Base-by-base conservation (phyloP, 2,888 invertebrate species). In the Oscheius sp. region DNA sequence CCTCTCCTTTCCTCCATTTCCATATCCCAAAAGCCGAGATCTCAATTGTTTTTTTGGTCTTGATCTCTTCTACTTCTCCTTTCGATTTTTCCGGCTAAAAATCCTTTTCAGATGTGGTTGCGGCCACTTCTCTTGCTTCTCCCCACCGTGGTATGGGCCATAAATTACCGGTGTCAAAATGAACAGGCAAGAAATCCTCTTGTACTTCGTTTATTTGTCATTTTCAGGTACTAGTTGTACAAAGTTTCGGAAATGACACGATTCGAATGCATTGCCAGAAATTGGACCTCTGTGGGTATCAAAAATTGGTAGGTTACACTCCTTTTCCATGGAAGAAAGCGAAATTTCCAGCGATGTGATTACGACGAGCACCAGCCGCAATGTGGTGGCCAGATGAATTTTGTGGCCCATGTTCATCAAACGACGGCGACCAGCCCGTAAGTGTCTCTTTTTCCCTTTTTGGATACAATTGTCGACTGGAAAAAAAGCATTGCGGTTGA, bases 201-300 rank as follows among this genome's bases (percentile, higher is more conserved):
- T 49, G 9, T 35, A 35, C 5, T 35, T n/a, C n/a, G n/a, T n/a
- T n/a, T n/a, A n/a, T n/a, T n/a, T n/a, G n/a, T 29, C 43, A 23
- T 69, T 75, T 80, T 18, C 61, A 82, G 80, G 81, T 87, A 12
- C 77, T 88, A 6, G 85, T 87, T 23, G 85, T 87, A 9, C 87
- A 87, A 75, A 84, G 80, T 7, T 87, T 87, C 69, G 87, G 87
- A n/a, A 87, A 87, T 75, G 87, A 87, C 70, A 87, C 87, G 5
- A 87, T 87, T 56, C 80, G 87, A 70, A 87, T 87, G 87, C 87
- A 87, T 72, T 87, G 87, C 74, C 87, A 88, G 72, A 73, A 78
- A 41, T 69, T 88, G n/a, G 84, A 88, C 58, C 74, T 87, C 7
- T 87, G 87, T 61, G 87, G 87, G 9, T 84, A 84, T 64, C 79